A percentile compares a stretch with the other conserved stretches of the same genome.
These are phyloP conservation scores for Drosophila subsilvestris DNA, from an alignment of 2,888 invertebrate genomes.

Conservation along the genomic window DNA sequence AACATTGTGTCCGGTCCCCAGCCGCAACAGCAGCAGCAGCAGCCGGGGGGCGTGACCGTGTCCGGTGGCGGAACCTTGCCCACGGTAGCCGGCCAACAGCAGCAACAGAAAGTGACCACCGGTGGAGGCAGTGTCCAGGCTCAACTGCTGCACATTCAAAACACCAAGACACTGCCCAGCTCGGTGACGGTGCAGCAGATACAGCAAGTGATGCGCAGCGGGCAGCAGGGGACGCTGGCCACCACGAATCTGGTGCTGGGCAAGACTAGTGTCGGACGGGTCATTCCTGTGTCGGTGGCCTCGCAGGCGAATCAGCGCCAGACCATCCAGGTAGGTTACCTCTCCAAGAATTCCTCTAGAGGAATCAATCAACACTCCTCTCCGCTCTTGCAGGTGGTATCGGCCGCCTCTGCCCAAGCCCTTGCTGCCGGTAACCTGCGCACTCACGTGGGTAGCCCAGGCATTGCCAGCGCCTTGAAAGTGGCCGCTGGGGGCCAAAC, in stretches of 20 bases:
- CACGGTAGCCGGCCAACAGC: conserved; percentile 74
- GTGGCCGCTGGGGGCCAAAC: conserved; percentile 84
- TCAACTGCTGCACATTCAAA: conserved; percentile 89
- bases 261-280: conserved; percentile 87
- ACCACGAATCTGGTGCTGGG: conserved; percentile 86
- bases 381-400: conserved; percentile 85
- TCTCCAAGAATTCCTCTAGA: neutral
- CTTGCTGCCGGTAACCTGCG: conserved; percentile 85
- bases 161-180: conserved; percentile 85
- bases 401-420: conserved; percentile 85
- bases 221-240: conserved; percentile 83
- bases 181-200: conserved; percentile 90
- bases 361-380: neutral
- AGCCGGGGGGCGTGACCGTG: conserved; percentile 54
- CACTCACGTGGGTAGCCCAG: conserved; percentile 84
- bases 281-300: conserved; percentile 88
- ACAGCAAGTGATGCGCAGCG: conserved; percentile 89
- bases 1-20: conserved; percentile 64
- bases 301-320: conserved; percentile 85
- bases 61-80: conserved; percentile 40
- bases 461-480: conserved; percentile 85
- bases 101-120: conserved; percentile 74
- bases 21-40: conserved; percentile 64
- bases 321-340: conserved; percentile 85
- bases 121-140: conserved; percentile 86